Conservation (phyloP, 64 coral and sea anemone genomes). For the Montipora foliosa region DNA sequence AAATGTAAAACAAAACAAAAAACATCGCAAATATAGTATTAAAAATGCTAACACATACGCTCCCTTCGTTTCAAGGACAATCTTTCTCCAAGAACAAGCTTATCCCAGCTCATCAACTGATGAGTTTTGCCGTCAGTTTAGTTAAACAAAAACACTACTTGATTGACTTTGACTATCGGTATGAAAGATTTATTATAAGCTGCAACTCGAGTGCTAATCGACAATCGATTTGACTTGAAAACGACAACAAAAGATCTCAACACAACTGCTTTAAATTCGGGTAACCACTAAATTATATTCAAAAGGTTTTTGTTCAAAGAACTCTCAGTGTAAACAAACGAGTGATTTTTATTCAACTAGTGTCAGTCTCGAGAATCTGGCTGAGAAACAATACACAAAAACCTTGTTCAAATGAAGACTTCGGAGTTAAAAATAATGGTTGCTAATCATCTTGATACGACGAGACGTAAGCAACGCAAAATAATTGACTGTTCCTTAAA, state of each 20-base stretch:
- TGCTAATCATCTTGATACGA: background rate
- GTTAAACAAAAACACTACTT: slow-evolving; percentile 8
- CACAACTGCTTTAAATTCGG: background rate
- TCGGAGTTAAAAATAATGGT: background rate
- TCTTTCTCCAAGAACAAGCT: background rate
- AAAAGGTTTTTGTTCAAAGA: background rate
- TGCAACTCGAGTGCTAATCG: background rate
- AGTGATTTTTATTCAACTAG: slow-evolving; percentile 17
- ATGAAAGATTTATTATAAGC: background rate
- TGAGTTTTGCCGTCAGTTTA: background rate
- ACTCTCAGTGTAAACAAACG: background rate
- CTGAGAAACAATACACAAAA: background rate
- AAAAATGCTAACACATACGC: background rate
- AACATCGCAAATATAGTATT: background rate
- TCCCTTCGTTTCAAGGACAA: background rate
- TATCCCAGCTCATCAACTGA: background rate
- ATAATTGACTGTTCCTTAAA: background rate
- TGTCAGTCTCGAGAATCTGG: slow-evolving; percentile 26
- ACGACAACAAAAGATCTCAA: background rate
- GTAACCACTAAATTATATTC: background rate
- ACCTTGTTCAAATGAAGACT: background rate
- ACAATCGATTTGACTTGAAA: background rate
- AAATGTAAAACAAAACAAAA: background rate
- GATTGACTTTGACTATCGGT: background rate
- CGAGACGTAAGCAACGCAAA: background rate